phyloP scores from a whole-genome alignment of 2,888 invertebrate genomes.

The Lobophora halterata region DNA sequence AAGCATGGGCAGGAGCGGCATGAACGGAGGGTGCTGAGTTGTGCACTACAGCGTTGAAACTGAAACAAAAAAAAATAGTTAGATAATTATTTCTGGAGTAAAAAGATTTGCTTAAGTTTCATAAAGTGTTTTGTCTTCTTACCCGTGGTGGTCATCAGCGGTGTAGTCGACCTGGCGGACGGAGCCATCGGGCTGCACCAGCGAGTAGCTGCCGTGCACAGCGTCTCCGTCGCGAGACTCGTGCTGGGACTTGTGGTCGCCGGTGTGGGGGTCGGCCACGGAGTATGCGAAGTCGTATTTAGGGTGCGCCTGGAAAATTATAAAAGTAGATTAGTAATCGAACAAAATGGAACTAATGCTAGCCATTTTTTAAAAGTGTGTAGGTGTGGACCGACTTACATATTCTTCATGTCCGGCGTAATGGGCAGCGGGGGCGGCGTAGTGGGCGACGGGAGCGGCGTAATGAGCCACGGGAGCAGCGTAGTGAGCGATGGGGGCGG shows the following conservation, averaged over 20 bases:
- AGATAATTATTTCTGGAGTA: no score
- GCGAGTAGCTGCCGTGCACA: constrained; percentile 82
- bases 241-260: constrained; percentile 79
- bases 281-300: constrained; percentile 76
- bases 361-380: neutral
- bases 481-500: constrained; percentile 39
- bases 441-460: constrained; percentile 41
- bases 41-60: constrained; percentile 75
- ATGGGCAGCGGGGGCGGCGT: constrained; percentile 36
- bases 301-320: constrained; percentile 51
- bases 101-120: no score
- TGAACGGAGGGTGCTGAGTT: constrained; percentile 62
- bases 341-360: neutral
- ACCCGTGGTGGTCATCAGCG: constrained; percentile 51
- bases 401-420: constrained; percentile 42
- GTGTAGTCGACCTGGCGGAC: constrained; percentile 74
- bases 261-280: constrained; percentile 78
- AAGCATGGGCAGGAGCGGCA: constrained; percentile 50
- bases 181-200: constrained; percentile 76
- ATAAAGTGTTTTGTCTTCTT: no score
- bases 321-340: neutral
- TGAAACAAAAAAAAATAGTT: no score
- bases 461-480: constrained; percentile 40
- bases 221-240: constrained; percentile 76
- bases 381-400: constrained; percentile 26